Evolutionary conservation across 2,888 invertebrate genomes (phyloP), one percentile per base, ranked within the genome.

Genomic region (Lordiphosa andalusiaca): DNA sequence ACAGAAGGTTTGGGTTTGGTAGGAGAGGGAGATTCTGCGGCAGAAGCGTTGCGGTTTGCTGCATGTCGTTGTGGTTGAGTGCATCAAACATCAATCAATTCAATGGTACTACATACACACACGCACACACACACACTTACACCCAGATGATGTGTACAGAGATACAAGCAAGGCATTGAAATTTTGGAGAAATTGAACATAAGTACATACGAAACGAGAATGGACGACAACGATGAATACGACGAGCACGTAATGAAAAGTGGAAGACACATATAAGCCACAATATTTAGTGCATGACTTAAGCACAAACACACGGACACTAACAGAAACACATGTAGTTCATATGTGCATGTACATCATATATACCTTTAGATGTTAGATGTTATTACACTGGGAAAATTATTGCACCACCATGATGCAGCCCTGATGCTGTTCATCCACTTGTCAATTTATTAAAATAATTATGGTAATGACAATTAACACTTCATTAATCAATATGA

Each of bases 71-170:
- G 78, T 71, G 75, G 75, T 77, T 84, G 74, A 83, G 84, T 76
- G 76, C 82, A 84, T 72, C 84, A 78, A 82, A 84, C 84, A 78
- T 78, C 78, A 78, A 78, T 78, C 78, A 78, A 84, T 77, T 84
- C 78, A 82, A 77, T 82, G 84, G 66, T 74, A 74, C 78, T 78
- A 65, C 62, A 60, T 64, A 65, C 61, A 61, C 64, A 60, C 66
- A 58, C 61, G 58, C 52, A 23, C 37, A 41, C 47, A 40, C 40
- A 38, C 41, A 38, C 19, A 39, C 30, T 58, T 13, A 40, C 39
- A 38, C 47, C 25, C 37, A 56, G 30, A 47, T 42, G 53, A 33
- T 33, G 48, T 35, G 59, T 33, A 57, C 21, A 54, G 48, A 41
- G 44, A 60, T 33, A 52, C 37, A 56, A 50, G 48, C 48, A 30